Percentiles rank a stretch among this genome's conserved stretches.
phyloP scores from a whole-genome alignment of 2,888 invertebrate species.

The Acleris literana region DNA sequence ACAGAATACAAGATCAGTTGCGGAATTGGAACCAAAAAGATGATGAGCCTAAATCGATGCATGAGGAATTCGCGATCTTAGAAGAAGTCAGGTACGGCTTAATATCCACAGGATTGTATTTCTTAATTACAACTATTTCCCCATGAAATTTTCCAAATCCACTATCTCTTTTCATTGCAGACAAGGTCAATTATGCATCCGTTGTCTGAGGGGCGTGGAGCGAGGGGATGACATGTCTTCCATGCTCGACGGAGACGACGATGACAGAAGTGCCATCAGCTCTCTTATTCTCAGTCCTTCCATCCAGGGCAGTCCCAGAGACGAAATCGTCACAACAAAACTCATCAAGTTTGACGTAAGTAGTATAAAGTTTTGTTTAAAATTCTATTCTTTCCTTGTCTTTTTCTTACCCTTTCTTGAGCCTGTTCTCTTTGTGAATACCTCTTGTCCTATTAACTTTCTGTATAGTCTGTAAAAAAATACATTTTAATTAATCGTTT shows the following conservation, averaged over 20 bases:
- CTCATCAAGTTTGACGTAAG: slow-evolving; percentile 85
- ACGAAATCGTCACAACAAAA: slow-evolving; percentile 74
- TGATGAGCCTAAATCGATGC: slow-evolving; percentile 91
- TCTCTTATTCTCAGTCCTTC: slow-evolving; percentile 75
- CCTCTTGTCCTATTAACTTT: slow-evolving; percentile 39
- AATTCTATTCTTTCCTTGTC: slow-evolving; percentile 19
- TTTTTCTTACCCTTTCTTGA: slow-evolving; percentile 41
- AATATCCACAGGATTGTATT: neutral
- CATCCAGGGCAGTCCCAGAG: slow-evolving; percentile 71
- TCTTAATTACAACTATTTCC: neutral
- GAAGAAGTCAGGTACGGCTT: slow-evolving; percentile 91
- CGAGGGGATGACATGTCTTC: slow-evolving; percentile 85
- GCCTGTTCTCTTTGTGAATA: slow-evolving; percentile 52
- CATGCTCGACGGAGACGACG: slow-evolving; percentile 88
- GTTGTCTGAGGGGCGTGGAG: slow-evolving; percentile 88
- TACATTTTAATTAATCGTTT: slow-evolving; percentile 48
- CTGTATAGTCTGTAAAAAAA: slow-evolving; percentile 36
- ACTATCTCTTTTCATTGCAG: slow-evolving; percentile 66
- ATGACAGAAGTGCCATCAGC: slow-evolving; percentile 86
- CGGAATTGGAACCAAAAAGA: slow-evolving; percentile 85
- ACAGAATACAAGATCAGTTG: slow-evolving; percentile 87
- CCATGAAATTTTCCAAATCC: neutral
- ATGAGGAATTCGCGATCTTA: slow-evolving; percentile 91
- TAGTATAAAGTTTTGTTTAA: slow-evolving; percentile 40
- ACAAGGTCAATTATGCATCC: slow-evolving; percentile 92